Percentiles rank a stretch among this genome's conserved stretches.
Conservation (phyloP, 2,113 vertebrate species). For the Thamnophis sirtalis region DNA sequence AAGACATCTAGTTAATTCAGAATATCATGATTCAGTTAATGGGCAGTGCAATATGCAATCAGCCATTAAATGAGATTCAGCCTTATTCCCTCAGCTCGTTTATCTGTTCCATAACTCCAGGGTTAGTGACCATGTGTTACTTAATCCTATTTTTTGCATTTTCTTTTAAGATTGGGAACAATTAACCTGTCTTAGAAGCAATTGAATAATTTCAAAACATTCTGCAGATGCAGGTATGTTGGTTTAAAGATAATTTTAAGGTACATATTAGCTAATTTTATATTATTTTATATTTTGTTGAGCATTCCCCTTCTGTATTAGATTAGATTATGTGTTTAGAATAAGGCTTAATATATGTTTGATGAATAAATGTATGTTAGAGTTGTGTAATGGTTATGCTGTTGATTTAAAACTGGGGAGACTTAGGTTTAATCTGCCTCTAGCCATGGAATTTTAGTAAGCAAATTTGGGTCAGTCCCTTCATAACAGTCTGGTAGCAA, state of each 20-base stretch:
- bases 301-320: not conserved
- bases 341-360: not conserved
- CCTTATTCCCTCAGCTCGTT: not conserved
- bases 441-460: not conserved
- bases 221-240: slow-evolving; percentile 16
- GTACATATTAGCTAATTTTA: not conserved
- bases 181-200: not conserved
- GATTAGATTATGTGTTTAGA: not conserved
- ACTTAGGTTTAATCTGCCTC: not conserved
- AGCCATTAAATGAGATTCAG: not conserved
- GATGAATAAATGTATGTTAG: not conserved
- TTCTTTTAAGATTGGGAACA: not conserved
- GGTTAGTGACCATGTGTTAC: not conserved
- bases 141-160: not conserved
- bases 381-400: not conserved
- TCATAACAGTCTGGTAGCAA: not conserved
- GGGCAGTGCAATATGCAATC: not conserved
- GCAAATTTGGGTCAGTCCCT: not conserved
- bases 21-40: not conserved
- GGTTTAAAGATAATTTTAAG: not conserved
- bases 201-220: not conserved
- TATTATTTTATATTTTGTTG: not conserved
- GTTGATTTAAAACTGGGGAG: not conserved
- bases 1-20: not conserved
- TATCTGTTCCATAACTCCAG: not conserved